Conservation (phyloP, 2,888 invertebrate species). For the Pheosia gnoma region DNA sequence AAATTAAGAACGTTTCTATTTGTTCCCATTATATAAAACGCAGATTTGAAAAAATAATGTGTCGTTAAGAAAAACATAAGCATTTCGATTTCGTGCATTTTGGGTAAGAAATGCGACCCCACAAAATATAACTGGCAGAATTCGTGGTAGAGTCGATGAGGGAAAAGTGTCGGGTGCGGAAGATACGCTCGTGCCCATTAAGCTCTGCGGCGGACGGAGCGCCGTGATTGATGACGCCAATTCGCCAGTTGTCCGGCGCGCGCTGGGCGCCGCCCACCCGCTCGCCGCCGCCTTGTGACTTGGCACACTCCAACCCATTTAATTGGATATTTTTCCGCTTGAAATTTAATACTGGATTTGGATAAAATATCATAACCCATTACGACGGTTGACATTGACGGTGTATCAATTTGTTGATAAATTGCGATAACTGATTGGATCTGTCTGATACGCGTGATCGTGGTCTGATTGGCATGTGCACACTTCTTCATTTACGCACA, state of each 20-base stretch:
- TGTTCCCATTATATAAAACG: no score
- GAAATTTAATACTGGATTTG: background rate
- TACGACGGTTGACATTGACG: background rate
- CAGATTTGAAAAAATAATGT: no score
- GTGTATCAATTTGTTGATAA: background rate
- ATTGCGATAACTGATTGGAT: no score
- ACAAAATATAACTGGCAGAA: slow-evolving; percentile 5
- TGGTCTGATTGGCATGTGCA: no score
- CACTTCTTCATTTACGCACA: no score
- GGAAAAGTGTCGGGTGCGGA: slow-evolving; percentile 48
- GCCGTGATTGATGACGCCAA: slow-evolving; percentile 77
- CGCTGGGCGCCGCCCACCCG: slow-evolving; percentile 24
- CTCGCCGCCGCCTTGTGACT: slow-evolving; percentile 40
- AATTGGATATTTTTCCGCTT: slow-evolving; percentile 45
- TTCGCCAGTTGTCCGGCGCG: slow-evolving; percentile 67
- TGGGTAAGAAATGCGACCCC: no score
- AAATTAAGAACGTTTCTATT: no score
- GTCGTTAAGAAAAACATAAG: no score
- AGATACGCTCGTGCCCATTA: slow-evolving; percentile 62
- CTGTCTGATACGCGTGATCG: no score
- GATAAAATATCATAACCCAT: background rate
- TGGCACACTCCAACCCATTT: slow-evolving; percentile 47
- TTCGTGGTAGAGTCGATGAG: slow-evolving; percentile 55
- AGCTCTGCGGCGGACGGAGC: slow-evolving; percentile 61
- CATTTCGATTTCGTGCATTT: no score